Percentiles rank a stretch among this genome's conserved stretches.
Conservation (phyloP, 2,113 vertebrate species). For the Ceuthmochares aereus region DNA sequence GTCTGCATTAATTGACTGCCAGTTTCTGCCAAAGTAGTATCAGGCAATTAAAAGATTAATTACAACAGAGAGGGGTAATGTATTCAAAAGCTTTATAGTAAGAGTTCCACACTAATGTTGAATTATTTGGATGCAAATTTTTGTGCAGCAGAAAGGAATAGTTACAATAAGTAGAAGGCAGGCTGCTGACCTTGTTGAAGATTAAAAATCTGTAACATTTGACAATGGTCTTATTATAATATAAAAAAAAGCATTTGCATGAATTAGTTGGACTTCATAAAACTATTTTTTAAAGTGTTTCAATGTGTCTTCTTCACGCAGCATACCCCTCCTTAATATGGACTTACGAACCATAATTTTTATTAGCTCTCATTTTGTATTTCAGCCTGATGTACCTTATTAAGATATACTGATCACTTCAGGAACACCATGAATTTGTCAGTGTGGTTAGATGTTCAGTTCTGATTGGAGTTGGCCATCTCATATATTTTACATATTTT, state of each 20-base stretch:
- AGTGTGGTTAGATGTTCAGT: neutral
- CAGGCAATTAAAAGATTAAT: conserved; percentile 58
- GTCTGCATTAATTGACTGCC: conserved; percentile 19
- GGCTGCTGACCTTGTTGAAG: conserved; percentile 13
- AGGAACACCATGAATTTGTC: neutral
- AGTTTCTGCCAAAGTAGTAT: conserved; percentile 5
- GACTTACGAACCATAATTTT: neutral
- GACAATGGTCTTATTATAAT: neutral
- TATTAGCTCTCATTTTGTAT: neutral
- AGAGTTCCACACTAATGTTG: neutral
- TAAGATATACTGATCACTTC: neutral
- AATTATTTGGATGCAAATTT: neutral
- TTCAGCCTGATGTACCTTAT: neutral
- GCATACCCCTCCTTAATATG: neutral
- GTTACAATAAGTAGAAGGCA: neutral
- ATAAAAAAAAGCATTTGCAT: neutral
- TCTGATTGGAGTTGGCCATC: neutral
- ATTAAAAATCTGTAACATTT: conserved; percentile 14
- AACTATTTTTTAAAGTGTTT: neutral
- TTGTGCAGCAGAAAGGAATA: neutral
- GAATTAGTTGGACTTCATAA: neutral
- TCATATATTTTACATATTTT: neutral
- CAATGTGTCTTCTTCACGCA: neutral
- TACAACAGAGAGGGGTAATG: conserved; percentile 15
- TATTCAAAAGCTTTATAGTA: conserved; percentile 28